Conservation (phyloP, 2,888 invertebrate genomes). For the Hoplodrina ambigua region DNA sequence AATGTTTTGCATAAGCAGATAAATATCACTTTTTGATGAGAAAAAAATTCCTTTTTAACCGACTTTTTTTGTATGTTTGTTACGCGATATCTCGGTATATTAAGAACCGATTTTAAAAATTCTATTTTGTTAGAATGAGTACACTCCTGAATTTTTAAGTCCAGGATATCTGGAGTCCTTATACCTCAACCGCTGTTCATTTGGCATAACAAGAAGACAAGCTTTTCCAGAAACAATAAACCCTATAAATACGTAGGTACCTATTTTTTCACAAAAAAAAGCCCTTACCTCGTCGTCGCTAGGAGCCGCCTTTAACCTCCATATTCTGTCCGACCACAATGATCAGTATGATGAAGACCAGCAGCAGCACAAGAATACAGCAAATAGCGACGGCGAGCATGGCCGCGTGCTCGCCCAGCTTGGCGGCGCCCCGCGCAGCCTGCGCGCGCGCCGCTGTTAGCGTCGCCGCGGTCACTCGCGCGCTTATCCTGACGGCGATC, state of each 20-base stretch:
- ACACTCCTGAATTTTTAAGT: not conserved
- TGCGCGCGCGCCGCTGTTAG: conserved; percentile 78
- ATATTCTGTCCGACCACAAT: conserved; percentile 95
- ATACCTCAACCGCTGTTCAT: not conserved
- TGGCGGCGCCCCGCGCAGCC: conserved; percentile 82
- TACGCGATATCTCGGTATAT: too few species aligned
- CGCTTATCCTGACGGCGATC: conserved; percentile 72
- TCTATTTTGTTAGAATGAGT: too few species aligned
- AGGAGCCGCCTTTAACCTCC: conserved; percentile 91
- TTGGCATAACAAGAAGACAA: not conserved
- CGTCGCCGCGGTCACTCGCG: conserved; percentile 78
- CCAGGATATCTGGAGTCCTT: not conserved
- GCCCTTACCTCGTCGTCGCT: conserved; percentile 82
- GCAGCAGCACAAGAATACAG: conserved; percentile 94
- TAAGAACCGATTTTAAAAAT: too few species aligned
- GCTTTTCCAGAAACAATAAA: not conserved
- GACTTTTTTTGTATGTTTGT: too few species aligned
- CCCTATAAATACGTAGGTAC: not conserved
- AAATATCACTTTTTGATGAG: not conserved
- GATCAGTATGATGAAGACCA: conserved; percentile 95
- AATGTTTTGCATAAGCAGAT: too few species aligned
- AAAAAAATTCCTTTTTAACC: not conserved
- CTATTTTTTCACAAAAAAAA: not conserved
- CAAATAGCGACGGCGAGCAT: conserved; percentile 96
- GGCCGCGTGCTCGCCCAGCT: conserved; percentile 90